A percentile compares a stretch with the other conserved stretches of the same genome.
Conservation (phyloP, 2,888 invertebrate genomes). For the Plagiodera versicolora region DNA sequence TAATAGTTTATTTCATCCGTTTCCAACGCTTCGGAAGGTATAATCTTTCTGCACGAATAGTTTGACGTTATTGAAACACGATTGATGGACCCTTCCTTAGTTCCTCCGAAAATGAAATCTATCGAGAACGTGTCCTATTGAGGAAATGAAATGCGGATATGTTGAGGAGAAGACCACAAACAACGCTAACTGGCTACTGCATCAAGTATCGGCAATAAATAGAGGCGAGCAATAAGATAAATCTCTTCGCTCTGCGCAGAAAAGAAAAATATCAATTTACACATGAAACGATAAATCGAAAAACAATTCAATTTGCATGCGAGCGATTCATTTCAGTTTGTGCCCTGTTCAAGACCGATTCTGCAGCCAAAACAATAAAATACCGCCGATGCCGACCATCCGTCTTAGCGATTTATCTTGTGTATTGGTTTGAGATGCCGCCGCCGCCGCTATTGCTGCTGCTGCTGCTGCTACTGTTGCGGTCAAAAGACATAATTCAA, state of each 20-base stretch:
- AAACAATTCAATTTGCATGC: constrained; percentile 48
- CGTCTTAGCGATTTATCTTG: constrained; percentile 45
- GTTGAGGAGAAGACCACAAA: neutral
- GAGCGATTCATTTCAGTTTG: constrained; percentile 42
- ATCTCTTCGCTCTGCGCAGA: constrained; percentile 15
- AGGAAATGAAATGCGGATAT: neutral
- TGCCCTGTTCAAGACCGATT: constrained; percentile 43
- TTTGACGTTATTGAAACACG: too few relatives aligned
- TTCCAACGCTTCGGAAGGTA: too few relatives aligned
- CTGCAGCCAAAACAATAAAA: constrained; percentile 47
- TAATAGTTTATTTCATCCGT: too few relatives aligned
- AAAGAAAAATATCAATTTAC: constrained; percentile 36
- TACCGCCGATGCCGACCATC: constrained; percentile 38
- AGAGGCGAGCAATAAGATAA: constrained; percentile 30
- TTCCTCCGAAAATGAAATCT: neutral
- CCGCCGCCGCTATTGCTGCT: constrained; percentile 25
- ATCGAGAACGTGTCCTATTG: neutral
- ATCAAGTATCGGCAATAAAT: constrained; percentile 31
- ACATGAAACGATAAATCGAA: constrained; percentile 45
- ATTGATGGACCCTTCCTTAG: too few relatives aligned
- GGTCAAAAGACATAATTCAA: constrained; percentile 36
- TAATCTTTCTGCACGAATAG: too few relatives aligned
- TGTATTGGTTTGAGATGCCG: constrained; percentile 46
- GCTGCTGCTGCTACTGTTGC: constrained; percentile 26
- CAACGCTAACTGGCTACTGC: constrained; percentile 19